Conservation (phyloP, 2,888 invertebrate species). For the Trissolcus brochymenae region DNA sequence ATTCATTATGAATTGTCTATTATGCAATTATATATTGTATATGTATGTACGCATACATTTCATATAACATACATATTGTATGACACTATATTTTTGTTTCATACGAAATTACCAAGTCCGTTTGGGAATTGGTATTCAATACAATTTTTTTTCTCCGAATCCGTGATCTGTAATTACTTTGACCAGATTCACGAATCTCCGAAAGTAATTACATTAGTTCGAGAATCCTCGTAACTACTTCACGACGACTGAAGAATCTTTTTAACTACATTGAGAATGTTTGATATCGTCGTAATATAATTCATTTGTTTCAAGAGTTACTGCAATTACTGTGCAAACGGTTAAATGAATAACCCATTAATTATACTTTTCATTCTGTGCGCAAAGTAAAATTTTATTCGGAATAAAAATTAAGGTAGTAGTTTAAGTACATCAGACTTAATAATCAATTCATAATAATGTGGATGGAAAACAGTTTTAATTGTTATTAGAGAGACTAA, state of each 20-base stretch:
- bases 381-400: neutral
- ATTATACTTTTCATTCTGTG: neutral
- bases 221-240: slow-evolving; percentile 2
- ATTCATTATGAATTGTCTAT: too few relatives aligned
- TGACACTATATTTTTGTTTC: too few relatives aligned
- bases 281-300: neutral
- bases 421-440: too few relatives aligned
- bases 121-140: neutral
- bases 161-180: slow-evolving; percentile 1
- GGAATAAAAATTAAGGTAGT: too few relatives aligned
- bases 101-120: neutral
- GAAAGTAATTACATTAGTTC: neutral
- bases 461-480: too few relatives aligned
- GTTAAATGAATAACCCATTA: slow-evolving; percentile 3
- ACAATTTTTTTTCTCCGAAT: too few relatives aligned
- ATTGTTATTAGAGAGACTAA: too few relatives aligned
- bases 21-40: too few relatives aligned
- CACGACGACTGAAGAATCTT: neutral
- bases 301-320: slow-evolving; percentile 4
- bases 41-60: too few relatives aligned
- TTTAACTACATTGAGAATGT: slow-evolving; percentile 2
- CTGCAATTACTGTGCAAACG: neutral
- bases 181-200: neutral
- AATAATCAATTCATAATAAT: too few relatives aligned
- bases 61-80: too few relatives aligned